Conservation (phyloP, 1,140 invertebrate genomes). For the Drosophila sp. region DNA sequence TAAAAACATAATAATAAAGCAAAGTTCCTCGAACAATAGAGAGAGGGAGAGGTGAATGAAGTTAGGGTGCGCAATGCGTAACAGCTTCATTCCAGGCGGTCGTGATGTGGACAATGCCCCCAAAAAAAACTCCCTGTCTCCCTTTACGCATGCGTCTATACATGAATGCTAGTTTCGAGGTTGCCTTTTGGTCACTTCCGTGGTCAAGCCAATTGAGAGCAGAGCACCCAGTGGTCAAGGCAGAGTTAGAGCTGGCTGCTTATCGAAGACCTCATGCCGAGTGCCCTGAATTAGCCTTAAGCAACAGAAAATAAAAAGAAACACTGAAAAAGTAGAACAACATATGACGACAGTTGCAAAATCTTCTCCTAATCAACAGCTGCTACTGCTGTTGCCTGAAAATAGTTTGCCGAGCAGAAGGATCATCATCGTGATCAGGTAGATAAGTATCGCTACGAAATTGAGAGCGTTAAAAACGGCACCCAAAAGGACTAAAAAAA, state of each 20-base stretch:
- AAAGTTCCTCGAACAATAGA: slow-evolving; percentile 25
- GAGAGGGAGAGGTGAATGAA: slow-evolving; percentile 7
- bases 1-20: slow-evolving; percentile 51
- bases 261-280: slow-evolving; percentile 47
- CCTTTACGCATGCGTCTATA: slow-evolving; percentile 50
- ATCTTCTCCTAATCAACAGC: slow-evolving; percentile 29
- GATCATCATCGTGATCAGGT: slow-evolving; percentile 26
- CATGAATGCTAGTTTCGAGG: slow-evolving; percentile 5
- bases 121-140: slow-evolving; percentile 13
- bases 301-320: slow-evolving; percentile 2
- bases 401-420: slow-evolving; percentile 48
- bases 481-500: slow-evolving; percentile 30
- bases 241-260: slow-evolving; percentile 52
- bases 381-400: slow-evolving; percentile 10
- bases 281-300: slow-evolving; percentile 27
- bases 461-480: slow-evolving; percentile 56
- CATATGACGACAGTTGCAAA: slow-evolving; percentile 43
- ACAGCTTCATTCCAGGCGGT: slow-evolving; percentile 76
- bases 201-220: slow-evolving; percentile 52
- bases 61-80: slow-evolving; percentile 25
- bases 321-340: slow-evolving; percentile 3
- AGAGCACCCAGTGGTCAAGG: slow-evolving; percentile 70
- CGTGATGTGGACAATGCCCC: slow-evolving; percentile 55
- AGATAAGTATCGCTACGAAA: slow-evolving; percentile 34
- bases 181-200: slow-evolving; percentile 68